These are phyloP conservation scores for Diabrotica balteata DNA, from an alignment of 2,888 invertebrate genomes.

Conservation along the genomic window DNA sequence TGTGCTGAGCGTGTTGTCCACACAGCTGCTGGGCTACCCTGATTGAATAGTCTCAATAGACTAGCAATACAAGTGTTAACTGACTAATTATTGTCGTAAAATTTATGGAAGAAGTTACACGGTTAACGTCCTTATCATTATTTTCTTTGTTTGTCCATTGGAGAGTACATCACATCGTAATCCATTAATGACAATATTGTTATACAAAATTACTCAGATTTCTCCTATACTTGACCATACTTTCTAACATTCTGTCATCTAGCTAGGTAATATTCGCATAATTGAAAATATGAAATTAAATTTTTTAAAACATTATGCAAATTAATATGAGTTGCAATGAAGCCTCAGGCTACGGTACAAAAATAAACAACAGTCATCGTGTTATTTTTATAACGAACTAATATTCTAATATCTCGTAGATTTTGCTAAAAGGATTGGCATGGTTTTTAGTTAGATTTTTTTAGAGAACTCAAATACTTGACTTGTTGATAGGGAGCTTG, in stretches of 20 bases:
- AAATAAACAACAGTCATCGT: conserved; percentile 11
- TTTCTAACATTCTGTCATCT: neutral
- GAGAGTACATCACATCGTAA: too few species aligned
- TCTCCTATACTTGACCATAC: neutral
- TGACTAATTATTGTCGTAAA: too few species aligned
- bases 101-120: too few species aligned
- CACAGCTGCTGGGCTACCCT: too few species aligned
- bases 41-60: too few species aligned
- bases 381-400: conserved; percentile 17
- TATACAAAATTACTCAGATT: neutral
- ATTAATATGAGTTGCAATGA: conserved; percentile 2
- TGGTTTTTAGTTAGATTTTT: neutral
- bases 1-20: too few species aligned
- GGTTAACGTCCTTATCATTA: too few species aligned
- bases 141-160: too few species aligned
- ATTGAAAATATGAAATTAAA: neutral
- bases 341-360: conserved; percentile 1
- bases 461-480: too few species aligned
- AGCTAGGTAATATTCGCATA: neutral
- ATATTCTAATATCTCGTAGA: conserved; percentile 2
- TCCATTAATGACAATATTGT: too few species aligned
- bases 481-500: too few species aligned
- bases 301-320: conserved; percentile 8
- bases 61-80: too few species aligned
- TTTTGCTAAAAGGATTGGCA: conserved; percentile 3